Base-by-base conservation (phyloP, 2,113 vertebrate genomes). In the Rutilus rutilus region DNA sequence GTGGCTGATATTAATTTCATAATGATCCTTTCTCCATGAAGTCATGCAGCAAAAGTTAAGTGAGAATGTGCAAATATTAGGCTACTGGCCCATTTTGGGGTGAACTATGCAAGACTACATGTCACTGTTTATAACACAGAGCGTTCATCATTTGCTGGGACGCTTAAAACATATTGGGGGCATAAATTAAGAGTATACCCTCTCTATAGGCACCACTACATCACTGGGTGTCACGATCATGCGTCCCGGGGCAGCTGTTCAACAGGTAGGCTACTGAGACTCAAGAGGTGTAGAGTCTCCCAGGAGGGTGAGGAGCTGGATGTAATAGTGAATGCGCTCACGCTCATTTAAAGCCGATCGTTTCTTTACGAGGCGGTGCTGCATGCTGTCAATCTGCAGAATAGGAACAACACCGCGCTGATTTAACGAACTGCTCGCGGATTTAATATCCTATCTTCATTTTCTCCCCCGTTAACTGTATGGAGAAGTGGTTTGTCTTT, bases 231-330 rank as follows among this genome's bases (percentile, higher is more conserved):
- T 52, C n/a, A 17, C n/a, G 33, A 25, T 21, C 50, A 74, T 57
- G 25, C 23, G 85, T 74, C 85, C 84, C 77, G n/a, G 50, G 50
- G 57, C 77, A 45, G 14, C 39, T 59, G 33, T 77, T 47, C 83
- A 85, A 85, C 83, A 85, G 77, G 77, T 85, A 47, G 45, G 2
- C 45, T 47, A 59, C 8, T 11, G 21, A 10, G 57, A 19, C 60
- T 17, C 6, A 19, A 39, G 59, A 64, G 78, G 57, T 23, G 25
- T 5, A 25, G 36, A 21, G 59, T 27, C 3, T 65, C 78, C 33
- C 9, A 47, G 42, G 75, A 30, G 50, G 27, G 17, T 2, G 75
- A 77, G 60, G 78, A 23, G 77, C 54, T 60, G 54, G 42, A 81
- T 81, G 39, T 30, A 23, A 42, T 19, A n/a, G 77, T 4, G 27